Conservation (phyloP, 1,140 invertebrate genomes). For the Cydia splendana region DNA sequence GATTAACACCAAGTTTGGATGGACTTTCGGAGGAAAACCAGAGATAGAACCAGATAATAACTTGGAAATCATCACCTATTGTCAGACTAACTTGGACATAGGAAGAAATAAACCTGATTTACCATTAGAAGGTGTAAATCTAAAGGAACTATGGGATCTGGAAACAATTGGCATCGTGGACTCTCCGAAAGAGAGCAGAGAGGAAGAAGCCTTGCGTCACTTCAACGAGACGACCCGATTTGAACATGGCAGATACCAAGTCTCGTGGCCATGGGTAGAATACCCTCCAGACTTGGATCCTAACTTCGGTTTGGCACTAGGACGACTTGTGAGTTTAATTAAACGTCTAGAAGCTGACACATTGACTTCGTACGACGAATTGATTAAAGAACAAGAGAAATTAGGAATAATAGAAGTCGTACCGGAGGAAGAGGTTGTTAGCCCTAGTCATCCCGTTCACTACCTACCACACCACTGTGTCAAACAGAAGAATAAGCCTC, state of each 20-base stretch:
- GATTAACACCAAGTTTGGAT: constrained; percentile 18
- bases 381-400: not conserved
- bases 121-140: not conserved
- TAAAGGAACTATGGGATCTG: constrained; percentile 22
- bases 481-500: not conserved
- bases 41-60: not conserved
- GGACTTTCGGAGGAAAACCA: not conserved
- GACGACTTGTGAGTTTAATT: not conserved
- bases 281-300: not conserved
- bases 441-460: not conserved
- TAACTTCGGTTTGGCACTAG: constrained; percentile 14
- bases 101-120: not conserved
- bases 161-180: constrained; percentile 30
- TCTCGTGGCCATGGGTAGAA: constrained; percentile 30
- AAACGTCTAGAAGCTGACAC: constrained; percentile 6
- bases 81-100: not conserved
- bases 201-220: not conserved
- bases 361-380: not conserved
- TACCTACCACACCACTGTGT: constrained; percentile 30
- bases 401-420: not conserved
- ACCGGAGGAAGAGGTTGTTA: not conserved
- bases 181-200: not conserved
- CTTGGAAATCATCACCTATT: not conserved
- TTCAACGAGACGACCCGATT: not conserved
- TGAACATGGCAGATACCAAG: constrained; percentile 8